phyloP scores from a whole-genome alignment of 2,888 invertebrate species.

The Pyrochroa serraticornis region DNA sequence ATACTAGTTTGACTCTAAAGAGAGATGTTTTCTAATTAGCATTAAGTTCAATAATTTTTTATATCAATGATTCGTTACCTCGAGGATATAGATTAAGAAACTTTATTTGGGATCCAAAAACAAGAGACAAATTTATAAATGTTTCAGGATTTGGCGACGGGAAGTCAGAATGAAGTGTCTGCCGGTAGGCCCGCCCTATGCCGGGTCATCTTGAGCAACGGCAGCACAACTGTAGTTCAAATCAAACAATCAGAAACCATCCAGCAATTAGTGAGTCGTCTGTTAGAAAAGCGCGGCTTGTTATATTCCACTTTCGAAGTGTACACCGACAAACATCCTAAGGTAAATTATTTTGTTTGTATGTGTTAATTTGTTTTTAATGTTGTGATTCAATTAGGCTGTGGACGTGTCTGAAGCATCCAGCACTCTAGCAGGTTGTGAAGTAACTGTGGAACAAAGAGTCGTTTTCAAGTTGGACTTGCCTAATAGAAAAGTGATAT shows the following conservation, averaged over 20 bases:
- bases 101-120: too few relatives aligned
- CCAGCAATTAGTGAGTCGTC: slow-evolving; percentile 76
- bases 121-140: too few relatives aligned
- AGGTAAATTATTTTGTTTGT: slow-evolving; percentile 44
- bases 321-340: slow-evolving; percentile 62
- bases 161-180: slow-evolving; percentile 39
- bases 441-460: slow-evolving; percentile 84
- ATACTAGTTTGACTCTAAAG: too few relatives aligned
- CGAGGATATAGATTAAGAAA: too few relatives aligned
- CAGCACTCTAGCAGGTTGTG: slow-evolving; percentile 77
- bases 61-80: too few relatives aligned
- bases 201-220: slow-evolving; percentile 87
- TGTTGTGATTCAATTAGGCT: slow-evolving; percentile 54
- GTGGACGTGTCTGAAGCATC: slow-evolving; percentile 76
- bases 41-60: too few relatives aligned
- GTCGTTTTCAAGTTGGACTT: slow-evolving; percentile 85
- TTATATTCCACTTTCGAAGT: slow-evolving; percentile 84
- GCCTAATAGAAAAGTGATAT: slow-evolving; percentile 80
- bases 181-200: slow-evolving; percentile 65
- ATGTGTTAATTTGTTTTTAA: background rate
- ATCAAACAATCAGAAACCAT: slow-evolving; percentile 79
- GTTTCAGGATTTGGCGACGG: slow-evolving; percentile 40
- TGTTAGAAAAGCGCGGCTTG: slow-evolving; percentile 84
- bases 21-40: too few relatives aligned
- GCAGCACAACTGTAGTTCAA: slow-evolving; percentile 90